Conservation (phyloP, 1,140 invertebrate genomes). For the Tribolium madens region DNA sequence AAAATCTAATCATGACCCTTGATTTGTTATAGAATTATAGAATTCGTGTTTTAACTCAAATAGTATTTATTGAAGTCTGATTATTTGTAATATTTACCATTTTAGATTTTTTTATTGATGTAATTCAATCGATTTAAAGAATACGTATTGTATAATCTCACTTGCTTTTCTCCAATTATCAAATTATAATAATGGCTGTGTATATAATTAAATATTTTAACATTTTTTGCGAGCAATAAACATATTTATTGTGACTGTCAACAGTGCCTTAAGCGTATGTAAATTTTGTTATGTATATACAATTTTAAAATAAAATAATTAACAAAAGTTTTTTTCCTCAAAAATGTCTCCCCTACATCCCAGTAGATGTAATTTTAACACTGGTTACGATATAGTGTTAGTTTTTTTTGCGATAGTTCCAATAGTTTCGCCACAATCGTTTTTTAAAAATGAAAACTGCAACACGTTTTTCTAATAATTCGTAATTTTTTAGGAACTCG, state of each 20-base stretch:
- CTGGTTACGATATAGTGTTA: too few relatives aligned
- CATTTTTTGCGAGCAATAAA: constrained; percentile 35
- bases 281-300: constrained; percentile 35
- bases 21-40: background rate
- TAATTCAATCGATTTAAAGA: constrained; percentile 19
- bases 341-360: too few relatives aligned
- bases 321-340: too few relatives aligned
- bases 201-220: constrained; percentile 52
- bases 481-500: too few relatives aligned
- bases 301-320: constrained; percentile 20
- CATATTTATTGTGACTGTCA: constrained; percentile 49
- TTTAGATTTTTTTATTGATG: constrained; percentile 26
- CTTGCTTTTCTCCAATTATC: constrained; percentile 21
- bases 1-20: constrained; percentile 7
- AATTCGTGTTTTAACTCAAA: constrained; percentile 18
- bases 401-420: too few relatives aligned
- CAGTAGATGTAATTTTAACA: too few relatives aligned
- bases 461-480: too few relatives aligned
- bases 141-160: constrained; percentile 33
- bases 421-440: too few relatives aligned
- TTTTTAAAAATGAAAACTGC: too few relatives aligned
- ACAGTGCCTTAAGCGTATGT: constrained; percentile 46
- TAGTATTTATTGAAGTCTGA: constrained; percentile 46
- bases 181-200: constrained; percentile 50
- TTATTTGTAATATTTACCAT: constrained; percentile 42